Percentiles rank a stretch among this genome's conserved stretches.
phyloP scores from a whole-genome alignment of 2,113 vertebrate genomes.

The Sisor rabdophorus region DNA sequence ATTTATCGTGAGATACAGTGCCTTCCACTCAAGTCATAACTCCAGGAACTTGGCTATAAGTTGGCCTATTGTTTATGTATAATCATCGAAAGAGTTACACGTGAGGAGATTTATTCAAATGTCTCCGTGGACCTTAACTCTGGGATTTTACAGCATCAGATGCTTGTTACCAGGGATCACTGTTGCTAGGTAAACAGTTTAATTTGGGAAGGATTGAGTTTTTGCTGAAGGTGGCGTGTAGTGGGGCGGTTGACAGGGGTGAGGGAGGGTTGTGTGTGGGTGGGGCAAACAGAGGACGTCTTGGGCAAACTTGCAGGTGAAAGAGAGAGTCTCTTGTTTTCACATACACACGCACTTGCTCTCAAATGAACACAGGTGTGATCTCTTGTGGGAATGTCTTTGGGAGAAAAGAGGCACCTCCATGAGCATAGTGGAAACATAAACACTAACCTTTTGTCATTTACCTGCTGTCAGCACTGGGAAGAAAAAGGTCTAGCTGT shows the following conservation, averaged over 20 bases:
- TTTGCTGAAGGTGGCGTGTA: constrained; percentile 24
- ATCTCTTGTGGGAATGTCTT: neutral
- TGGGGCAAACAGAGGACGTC: constrained; percentile 23
- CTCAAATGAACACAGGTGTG: constrained; percentile 1
- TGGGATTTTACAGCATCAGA: constrained; percentile 18
- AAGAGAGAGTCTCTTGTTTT: neutral
- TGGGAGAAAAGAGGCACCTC: neutral
- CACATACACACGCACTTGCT: neutral
- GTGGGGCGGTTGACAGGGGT: neutral
- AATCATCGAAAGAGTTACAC: neutral
- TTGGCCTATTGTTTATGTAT: neutral
- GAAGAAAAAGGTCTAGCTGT: neutral
- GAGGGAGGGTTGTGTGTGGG: neutral
- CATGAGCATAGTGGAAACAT: constrained; percentile 12
- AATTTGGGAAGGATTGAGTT: constrained; percentile 59
- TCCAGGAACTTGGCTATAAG: neutral
- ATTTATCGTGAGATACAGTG: neutral
- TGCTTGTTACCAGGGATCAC: constrained; percentile 58
- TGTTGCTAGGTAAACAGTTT: constrained; percentile 72
- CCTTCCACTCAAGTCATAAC: neutral
- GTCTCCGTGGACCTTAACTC: constrained; percentile 18
- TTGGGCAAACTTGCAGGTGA: constrained; percentile 28
- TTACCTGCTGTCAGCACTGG: constrained; percentile 13
- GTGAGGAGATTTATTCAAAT: neutral
- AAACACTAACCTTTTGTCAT: constrained; percentile 25